phyloP scores from a whole-genome alignment of 2,797 vertebrate genomes.

The Lacerta bilineata region DNA sequence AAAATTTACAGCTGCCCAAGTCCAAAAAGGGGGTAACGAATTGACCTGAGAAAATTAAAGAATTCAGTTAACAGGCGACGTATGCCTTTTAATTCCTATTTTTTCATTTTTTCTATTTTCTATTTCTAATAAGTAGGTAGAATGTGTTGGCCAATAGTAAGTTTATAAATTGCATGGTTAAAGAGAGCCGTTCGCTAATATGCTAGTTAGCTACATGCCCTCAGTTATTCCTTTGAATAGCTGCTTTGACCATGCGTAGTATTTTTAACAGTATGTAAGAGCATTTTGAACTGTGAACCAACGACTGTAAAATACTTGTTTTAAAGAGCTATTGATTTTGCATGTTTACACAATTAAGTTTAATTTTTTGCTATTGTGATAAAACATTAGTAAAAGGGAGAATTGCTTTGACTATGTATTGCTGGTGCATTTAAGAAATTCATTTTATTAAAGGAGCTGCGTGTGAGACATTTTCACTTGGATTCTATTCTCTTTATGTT shows the following conservation, averaged over 20 bases:
- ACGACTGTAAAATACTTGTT: slow-evolving; percentile 62
- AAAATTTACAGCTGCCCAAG: slow-evolving; percentile 81
- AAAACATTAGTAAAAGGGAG: slow-evolving; percentile 60
- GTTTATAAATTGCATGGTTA: slow-evolving; percentile 76
- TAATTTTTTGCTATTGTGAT: slow-evolving; percentile 69
- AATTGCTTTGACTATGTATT: slow-evolving; percentile 64
- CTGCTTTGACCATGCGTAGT: slow-evolving; percentile 80
- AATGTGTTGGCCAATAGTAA: slow-evolving; percentile 70
- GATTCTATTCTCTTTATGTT: slow-evolving; percentile 46
- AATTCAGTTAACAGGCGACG: slow-evolving; percentile 82
- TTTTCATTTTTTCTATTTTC: slow-evolving; percentile 76
- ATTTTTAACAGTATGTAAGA: slow-evolving; percentile 69
- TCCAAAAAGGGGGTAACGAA: slow-evolving; percentile 77
- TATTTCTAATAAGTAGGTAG: slow-evolving; percentile 76
- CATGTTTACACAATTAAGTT: slow-evolving; percentile 75
- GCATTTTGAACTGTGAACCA: slow-evolving; percentile 67
- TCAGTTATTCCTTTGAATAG: slow-evolving; percentile 63
- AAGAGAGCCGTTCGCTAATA: slow-evolving; percentile 74
- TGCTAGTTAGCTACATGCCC: slow-evolving; percentile 64
- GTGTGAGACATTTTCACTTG: slow-evolving; percentile 51
- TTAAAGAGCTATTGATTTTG: slow-evolving; percentile 76
- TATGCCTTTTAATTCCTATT: slow-evolving; percentile 81
- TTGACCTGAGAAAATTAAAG: slow-evolving; percentile 79
- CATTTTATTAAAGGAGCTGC: slow-evolving; percentile 70
- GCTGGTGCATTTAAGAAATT: slow-evolving; percentile 67